A percentile compares a stretch with the other conserved stretches of the same genome.
phyloP scores from a whole-genome alignment of 2,113 vertebrate genomes.

The Sceloporus tristichus region DNA sequence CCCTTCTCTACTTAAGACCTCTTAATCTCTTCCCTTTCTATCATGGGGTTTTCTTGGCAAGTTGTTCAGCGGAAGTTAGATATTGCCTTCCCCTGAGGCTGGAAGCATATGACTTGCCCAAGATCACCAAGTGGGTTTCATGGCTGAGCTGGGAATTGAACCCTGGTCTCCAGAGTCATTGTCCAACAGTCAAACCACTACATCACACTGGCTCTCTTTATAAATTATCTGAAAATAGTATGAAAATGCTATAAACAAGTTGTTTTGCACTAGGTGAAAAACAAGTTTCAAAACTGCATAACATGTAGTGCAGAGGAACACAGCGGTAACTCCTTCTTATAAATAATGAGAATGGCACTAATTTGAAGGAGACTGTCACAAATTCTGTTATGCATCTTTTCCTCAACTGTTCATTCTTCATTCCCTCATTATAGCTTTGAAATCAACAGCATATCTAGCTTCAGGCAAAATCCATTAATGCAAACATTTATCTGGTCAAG shows the following conservation, averaged over 20 bases:
- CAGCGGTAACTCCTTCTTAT: neutral
- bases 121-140: too few relatives aligned
- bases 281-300: neutral
- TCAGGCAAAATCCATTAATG: neutral
- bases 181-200: too few relatives aligned
- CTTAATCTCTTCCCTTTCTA: too few relatives aligned
- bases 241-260: neutral
- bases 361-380: neutral
- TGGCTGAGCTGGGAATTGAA: too few relatives aligned
- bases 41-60: too few relatives aligned
- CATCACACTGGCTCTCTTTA: too few relatives aligned
- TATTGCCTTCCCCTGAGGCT: too few relatives aligned
- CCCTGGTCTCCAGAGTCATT: too few relatives aligned
- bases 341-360: neutral
- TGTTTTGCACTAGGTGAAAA: neutral
- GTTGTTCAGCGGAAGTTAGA: too few relatives aligned
- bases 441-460: neutral
- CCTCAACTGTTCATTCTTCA: neutral
- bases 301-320: neutral
- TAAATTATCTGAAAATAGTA: neutral
- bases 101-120: too few relatives aligned
- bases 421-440: neutral
- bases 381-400: neutral
- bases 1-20: too few relatives aligned
- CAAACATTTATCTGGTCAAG: neutral